A percentile compares a stretch with the other conserved stretches of the same genome.
These are phyloP conservation scores for Hypocryptadius cinnamomeus DNA, from an alignment of 2,113 vertebrate species.

Conservation along the genomic window DNA sequence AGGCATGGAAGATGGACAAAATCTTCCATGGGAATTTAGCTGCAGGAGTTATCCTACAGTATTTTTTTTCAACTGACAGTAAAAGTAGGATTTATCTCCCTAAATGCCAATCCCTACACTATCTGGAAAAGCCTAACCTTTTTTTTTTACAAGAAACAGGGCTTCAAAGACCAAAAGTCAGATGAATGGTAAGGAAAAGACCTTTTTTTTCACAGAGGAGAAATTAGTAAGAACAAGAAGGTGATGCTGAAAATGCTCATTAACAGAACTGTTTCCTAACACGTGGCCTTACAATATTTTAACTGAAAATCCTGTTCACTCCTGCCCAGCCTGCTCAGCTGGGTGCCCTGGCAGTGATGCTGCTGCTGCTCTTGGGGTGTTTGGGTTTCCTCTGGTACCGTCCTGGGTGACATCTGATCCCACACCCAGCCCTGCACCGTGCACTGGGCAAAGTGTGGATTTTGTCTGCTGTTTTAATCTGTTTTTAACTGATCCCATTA, in stretches of 20 bases:
- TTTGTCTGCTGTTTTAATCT: accelerated
- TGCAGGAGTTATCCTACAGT: background rate
- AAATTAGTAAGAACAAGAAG: background rate
- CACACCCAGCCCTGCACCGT: accelerated
- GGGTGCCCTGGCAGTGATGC: background rate
- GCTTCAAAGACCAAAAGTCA: background rate
- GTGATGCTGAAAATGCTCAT: background rate
- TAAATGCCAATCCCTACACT: background rate
- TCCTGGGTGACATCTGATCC: background rate
- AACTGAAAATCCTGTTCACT: background rate
- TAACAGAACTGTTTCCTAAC: background rate
- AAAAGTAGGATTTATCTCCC: background rate
- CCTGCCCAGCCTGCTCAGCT: background rate
- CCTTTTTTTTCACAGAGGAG: background rate
- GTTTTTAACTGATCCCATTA: background rate
- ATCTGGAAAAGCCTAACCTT: background rate
- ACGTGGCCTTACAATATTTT: background rate
- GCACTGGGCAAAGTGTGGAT: accelerated
- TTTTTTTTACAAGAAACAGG: background rate
- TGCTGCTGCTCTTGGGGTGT: accelerated
- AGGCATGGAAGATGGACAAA: background rate
- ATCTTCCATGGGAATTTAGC: background rate
- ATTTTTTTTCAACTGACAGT: background rate
- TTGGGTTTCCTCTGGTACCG: accelerated
- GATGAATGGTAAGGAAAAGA: background rate